Base-by-base conservation (phyloP, 2,797 vertebrate species). In the Esox lucius region DNA sequence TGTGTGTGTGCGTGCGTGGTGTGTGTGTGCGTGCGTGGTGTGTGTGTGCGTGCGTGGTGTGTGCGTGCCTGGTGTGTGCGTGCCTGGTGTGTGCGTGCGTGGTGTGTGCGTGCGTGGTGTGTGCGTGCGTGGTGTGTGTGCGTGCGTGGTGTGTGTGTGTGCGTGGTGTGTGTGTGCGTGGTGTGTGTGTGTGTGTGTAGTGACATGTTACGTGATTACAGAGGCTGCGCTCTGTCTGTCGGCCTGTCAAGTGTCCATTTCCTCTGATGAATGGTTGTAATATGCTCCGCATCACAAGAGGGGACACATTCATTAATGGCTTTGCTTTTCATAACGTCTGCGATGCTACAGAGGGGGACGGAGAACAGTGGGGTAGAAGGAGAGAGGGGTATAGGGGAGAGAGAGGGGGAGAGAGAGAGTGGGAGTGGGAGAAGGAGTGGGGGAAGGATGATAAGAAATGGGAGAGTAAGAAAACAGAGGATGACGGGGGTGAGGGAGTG, bases 171-270 rank as follows among this genome's bases (percentile, higher is more conserved):
- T 31, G 28, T 3, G 4, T 61, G 0, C 5, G 62, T 8, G 28
- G 33, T 4, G 22, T 65, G 64, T 17, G 28, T 66, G 64, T 33
- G 64, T 35, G 64, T 33, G 12, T 33, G 28, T 66, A 9, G 53
- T 91, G 93, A 93, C 93, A 92, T 87, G 91, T 91, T 93, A 92
- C 91, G 91, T 91, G 92, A 93, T 95, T 93, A 92, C 90, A 92
- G 90, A 92, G 91, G 91, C 90, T 92, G 92, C 93, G 92, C 91
- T 31, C 51, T 8, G 49, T 91, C 87, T 87, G 89, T 88, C 90
- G 85, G 87, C 89, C 87, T 93, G 92, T 93, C 91, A 92, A 92
- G 88, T 71, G 75, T 74, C 76, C 91, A 86, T 85, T 76, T 68
- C 83, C 85, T 79, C 83, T 95, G 93, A 94, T 93, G 91, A 94